Conservation (phyloP, 2,888 invertebrate species). For the Chaetogeoica ovagalla region DNA sequence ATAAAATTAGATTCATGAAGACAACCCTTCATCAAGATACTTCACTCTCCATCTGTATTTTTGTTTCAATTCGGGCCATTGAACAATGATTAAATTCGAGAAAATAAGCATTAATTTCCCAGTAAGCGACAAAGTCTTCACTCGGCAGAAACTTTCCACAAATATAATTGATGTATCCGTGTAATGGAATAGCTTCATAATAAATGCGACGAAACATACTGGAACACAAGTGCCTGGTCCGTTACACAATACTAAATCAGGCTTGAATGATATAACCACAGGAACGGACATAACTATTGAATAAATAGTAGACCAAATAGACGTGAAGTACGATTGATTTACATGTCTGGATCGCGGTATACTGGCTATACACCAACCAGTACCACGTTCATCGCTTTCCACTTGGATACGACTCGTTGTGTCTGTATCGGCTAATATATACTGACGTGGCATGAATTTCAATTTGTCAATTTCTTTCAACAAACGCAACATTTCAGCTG, state of each 20-base stretch:
- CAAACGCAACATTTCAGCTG: constrained; percentile 87
- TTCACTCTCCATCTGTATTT: constrained; percentile 40
- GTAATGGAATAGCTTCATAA: constrained; percentile 71
- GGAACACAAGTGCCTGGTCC: constrained; percentile 98
- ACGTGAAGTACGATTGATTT: constrained; percentile 79
- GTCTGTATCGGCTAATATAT: constrained; percentile 79
- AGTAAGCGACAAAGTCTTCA: constrained; percentile 82
- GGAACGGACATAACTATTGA: constrained; percentile 73
- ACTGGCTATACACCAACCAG: constrained; percentile 62
- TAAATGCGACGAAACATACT: constrained; percentile 76
- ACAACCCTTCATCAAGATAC: constrained; percentile 32
- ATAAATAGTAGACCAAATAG: constrained; percentile 75
- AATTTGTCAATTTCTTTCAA: constrained; percentile 66
- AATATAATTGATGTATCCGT: constrained; percentile 78
- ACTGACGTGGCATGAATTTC: constrained; percentile 74
- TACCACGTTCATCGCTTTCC: constrained; percentile 61
- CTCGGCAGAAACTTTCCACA: constrained; percentile 93
- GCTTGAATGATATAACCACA: constrained; percentile 70
- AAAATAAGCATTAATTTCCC: constrained; percentile 83
- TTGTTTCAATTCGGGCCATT: constrained; percentile 78
- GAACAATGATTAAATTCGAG: constrained; percentile 86
- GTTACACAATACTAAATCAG: constrained; percentile 85
- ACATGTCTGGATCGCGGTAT: constrained; percentile 88
- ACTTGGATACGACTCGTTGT: constrained; percentile 74
- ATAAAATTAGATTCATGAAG: constrained; percentile 2